Percentiles rank a stretch among this genome's conserved stretches.
phyloP scores from a whole-genome alignment of 2,797 vertebrate species.

The Poecilia wingei region DNA sequence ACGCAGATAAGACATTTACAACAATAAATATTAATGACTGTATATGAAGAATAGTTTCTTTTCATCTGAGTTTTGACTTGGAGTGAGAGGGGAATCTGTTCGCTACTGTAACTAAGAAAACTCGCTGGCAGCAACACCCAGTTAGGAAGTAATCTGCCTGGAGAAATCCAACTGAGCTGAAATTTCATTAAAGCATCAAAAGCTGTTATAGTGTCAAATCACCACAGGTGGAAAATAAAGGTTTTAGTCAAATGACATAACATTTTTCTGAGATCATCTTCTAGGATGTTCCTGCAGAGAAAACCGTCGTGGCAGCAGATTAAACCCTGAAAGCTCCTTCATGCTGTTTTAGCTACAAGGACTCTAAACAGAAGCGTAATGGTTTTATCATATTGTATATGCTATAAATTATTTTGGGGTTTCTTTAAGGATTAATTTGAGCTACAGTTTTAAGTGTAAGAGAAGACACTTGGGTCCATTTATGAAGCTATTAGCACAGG shows the following conservation, averaged over 20 bases:
- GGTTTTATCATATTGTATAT: neutral
- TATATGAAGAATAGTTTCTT: neutral
- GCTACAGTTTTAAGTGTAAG: too few species aligned
- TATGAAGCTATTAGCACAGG: neutral
- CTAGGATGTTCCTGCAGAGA: neutral
- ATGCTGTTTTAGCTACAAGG: neutral
- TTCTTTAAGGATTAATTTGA: neutral
- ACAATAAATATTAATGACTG: too few species aligned
- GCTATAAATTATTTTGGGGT: neutral
- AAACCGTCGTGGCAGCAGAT: neutral
- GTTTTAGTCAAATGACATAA: neutral
- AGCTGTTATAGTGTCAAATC: neutral
- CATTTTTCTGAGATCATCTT: neutral
- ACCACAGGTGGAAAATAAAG: neutral
- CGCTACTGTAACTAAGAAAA: neutral
- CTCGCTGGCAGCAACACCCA: neutral
- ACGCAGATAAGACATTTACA: too few species aligned
- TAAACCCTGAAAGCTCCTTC: neutral
- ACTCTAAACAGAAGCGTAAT: too few species aligned
- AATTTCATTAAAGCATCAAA: slow-evolving; percentile 10
- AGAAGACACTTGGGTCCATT: neutral
- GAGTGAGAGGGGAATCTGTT: slow-evolving; percentile 3
- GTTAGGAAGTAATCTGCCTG: slow-evolving; percentile 6
- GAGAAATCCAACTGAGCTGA: slow-evolving; percentile 7
- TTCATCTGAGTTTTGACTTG: neutral